Evolutionary conservation across 2,797 vertebrate species (phyloP), one percentile per base, ranked within the genome.

Genomic region (Bradypodion ventrale): DNA sequence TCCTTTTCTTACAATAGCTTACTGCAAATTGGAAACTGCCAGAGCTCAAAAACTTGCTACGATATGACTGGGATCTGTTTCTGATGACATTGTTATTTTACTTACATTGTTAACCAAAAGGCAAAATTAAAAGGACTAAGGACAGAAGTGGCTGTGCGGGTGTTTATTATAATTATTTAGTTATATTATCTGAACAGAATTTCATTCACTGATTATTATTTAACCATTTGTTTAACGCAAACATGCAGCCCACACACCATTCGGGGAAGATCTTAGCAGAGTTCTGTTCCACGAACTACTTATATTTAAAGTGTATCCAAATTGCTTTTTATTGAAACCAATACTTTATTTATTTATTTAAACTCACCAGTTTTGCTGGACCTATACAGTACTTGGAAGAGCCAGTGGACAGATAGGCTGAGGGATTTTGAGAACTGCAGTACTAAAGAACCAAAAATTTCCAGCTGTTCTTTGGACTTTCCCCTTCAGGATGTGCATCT

Each of bases 11-110:
- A 63, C 85, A 46, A 29, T 88, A 95, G 92, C 83, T 92, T 83
- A 93, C 85, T 49, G 72, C 42, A 75, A 83, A 19, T 75, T 91
- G 89, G 93, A 93, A 92, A 83, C 83, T 87, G 87, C 75, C 88
- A 40, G 81, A 87, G 84, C 0, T 90, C 77, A 88, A 92, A 44
- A 75, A 23, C 23, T 52, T 82, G 49, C 2, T 94, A 76, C 91
- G 44, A 86, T 76, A 80, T 59, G 82, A 89, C 70, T 94, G 94
- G 94, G 94, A 94, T 84, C 85, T 94, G 68, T 87, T 92, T 87
- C 62, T 87, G n/a, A 92, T 94, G 83, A 87, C 87, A 75, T 94
- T 78, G 25, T 90, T 85, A 59, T 75, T 29, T 49, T 88, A 35
- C 82, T 95, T 85, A 82, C 90, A 84, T 82, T 93, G 82, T 78